Conservation (phyloP, 92 coral and sea anemone species). For the Blastomussa wellsi region DNA sequence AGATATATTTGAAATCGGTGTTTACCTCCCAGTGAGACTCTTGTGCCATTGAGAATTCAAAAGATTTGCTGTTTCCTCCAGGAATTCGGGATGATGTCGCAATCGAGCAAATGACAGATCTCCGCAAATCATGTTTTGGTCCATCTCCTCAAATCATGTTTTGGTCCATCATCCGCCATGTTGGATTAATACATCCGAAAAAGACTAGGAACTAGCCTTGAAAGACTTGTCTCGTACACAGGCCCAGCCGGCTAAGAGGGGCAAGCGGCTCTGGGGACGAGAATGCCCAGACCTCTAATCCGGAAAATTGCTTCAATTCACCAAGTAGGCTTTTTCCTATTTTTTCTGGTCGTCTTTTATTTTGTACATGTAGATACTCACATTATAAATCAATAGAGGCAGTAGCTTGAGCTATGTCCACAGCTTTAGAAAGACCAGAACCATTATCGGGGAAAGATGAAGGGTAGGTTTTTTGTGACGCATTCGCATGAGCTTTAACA, state of each 20-base stretch:
- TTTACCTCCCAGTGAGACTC: slow-evolving; percentile 79
- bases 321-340: too few species aligned
- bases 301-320: too few species aligned
- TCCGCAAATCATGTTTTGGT: too few species aligned
- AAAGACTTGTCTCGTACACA: neutral
- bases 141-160: too few species aligned
- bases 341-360: neutral
- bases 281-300: too few species aligned
- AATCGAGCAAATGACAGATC: slow-evolving; percentile 8
- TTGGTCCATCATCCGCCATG: slow-evolving; percentile 5
- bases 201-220: slow-evolving; percentile 9
- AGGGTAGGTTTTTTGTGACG: slow-evolving; percentile 55
- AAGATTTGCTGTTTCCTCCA: slow-evolving; percentile 53
- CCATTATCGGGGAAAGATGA: slow-evolving; percentile 90
- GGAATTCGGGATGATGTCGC: slow-evolving; percentile 27
- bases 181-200: neutral
- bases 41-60: slow-evolving; percentile 87
- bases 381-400: too few species aligned
- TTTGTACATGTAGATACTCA: neutral
- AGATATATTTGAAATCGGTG: neutral
- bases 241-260: too few species aligned
- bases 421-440: slow-evolving; percentile 64
- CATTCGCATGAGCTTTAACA: too few species aligned
- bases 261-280: too few species aligned
- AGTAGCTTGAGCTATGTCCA: slow-evolving; percentile 3